phyloP scores from a whole-genome alignment of 2,888 invertebrate genomes.

The Chrysolina oricalcia region DNA sequence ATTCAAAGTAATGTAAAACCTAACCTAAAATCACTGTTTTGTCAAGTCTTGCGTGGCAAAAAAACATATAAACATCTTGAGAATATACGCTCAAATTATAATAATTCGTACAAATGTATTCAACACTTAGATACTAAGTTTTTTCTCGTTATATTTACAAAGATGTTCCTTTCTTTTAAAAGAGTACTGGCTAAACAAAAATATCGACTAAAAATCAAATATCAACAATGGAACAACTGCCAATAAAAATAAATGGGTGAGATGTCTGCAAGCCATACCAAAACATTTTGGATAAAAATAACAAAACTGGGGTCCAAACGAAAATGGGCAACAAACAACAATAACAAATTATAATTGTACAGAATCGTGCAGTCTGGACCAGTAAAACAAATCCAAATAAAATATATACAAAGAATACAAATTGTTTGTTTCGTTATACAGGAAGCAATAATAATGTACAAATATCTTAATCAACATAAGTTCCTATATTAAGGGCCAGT shows the following conservation, averaged over 20 bases:
- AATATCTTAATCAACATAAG: background rate
- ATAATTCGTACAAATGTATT: slow-evolving; percentile 64
- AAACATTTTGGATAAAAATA: slow-evolving; percentile 51
- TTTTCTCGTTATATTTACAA: slow-evolving; percentile 68
- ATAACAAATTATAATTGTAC: slow-evolving; percentile 56
- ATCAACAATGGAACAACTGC: slow-evolving; percentile 48
- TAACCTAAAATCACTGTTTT: slow-evolving; percentile 70
- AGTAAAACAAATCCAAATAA: slow-evolving; percentile 69
- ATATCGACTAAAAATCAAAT: slow-evolving; percentile 40
- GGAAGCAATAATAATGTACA: background rate
- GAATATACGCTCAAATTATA: slow-evolving; percentile 62
- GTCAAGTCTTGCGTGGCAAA: slow-evolving; percentile 69
- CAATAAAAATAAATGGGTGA: slow-evolving; percentile 41
- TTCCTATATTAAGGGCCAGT: background rate
- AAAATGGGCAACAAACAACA: slow-evolving; percentile 56
- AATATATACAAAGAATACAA: background rate
- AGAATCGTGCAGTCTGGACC: slow-evolving; percentile 58
- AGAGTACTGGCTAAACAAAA: slow-evolving; percentile 52
- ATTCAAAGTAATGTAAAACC: slow-evolving; percentile 63
- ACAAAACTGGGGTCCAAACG: slow-evolving; percentile 58
- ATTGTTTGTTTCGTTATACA: background rate
- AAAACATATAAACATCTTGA: slow-evolving; percentile 60
- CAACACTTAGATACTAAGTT: slow-evolving; percentile 64
- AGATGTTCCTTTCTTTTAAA: slow-evolving; percentile 64
- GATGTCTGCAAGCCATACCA: slow-evolving; percentile 57